Evolutionary conservation across 1,140 invertebrate species (phyloP), one percentile per base, ranked within the genome.

Genomic region (Chlorops oryzae): DNA sequence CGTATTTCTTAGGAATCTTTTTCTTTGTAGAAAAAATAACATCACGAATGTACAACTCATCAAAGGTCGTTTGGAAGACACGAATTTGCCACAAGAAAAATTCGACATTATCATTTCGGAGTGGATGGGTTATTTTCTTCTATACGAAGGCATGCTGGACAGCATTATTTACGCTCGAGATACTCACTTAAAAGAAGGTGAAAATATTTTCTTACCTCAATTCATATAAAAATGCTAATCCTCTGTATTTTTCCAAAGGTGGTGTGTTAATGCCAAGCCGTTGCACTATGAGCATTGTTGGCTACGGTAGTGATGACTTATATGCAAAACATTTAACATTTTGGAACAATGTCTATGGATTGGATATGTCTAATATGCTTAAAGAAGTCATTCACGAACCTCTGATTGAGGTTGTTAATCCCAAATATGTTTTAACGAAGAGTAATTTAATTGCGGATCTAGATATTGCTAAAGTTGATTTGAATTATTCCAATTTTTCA

Each of bases 121-220:
- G 75, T 99, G 96, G 96, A 99, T 99, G 96, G 96, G 96, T 4
- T 98, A 98, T 75, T 98, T 97, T 74, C 75, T 99, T 37, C 77
- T 99, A 6, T 98, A 98, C 67, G 96, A 99, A 77, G 95, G 92
- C 18, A 99, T 99, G 96, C 73, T 99, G 25, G 92, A 98, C 66
- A 89, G 87, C 70, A 83, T 94, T 18, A 80, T 99, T 25, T 85
- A 84, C 74, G 96, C 95, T 2, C 81, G 96, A 65, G 90, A 99
- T 63, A 83, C 87, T 56, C 92, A 87, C 78, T 78, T 99, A 15
- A 86, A 80, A 47, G 56, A 72, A 20, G 59, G n/a, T n/a, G 34
- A 5, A n/a, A n/a, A n/a, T n/a, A n/a, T n/a, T n/a, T n/a, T n/a
- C n/a, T n/a, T n/a, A n/a, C n/a, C n/a, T n/a, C n/a, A n/a, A n/a